phyloP scores from a whole-genome alignment of 2,113 vertebrate genomes.

The Rhinoptilus africanus region DNA sequence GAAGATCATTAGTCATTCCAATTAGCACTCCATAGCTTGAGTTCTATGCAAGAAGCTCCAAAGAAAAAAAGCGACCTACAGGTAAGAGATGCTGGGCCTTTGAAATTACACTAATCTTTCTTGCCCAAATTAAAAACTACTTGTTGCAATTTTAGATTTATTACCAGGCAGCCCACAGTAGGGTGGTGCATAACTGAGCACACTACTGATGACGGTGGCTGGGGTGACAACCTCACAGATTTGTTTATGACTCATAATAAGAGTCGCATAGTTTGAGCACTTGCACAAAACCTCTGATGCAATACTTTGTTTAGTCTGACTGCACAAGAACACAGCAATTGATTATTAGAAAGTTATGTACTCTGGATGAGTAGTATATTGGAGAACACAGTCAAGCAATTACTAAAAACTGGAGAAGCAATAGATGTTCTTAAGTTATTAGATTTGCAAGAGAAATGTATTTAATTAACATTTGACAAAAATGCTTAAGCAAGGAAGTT shows the following conservation, averaged over 20 bases:
- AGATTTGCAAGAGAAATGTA: background rate
- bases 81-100: background rate
- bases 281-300: background rate
- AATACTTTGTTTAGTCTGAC: background rate
- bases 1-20: background rate
- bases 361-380: background rate
- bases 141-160: background rate
- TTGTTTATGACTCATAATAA: too few relatives aligned
- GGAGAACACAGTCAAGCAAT: background rate
- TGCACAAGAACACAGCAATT: background rate
- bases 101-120: background rate
- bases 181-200: background rate
- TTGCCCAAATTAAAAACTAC: background rate
- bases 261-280: fast-evolving
- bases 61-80: background rate
- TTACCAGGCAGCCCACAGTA: background rate
- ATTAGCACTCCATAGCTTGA: background rate
- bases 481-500: conserved; percentile 16
- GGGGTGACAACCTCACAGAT: background rate
- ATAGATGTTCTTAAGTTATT: background rate
- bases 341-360: background rate
- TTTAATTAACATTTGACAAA: conserved; percentile 46
- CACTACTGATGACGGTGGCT: background rate
- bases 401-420: background rate
- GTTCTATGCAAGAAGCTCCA: background rate